phyloP scores from a whole-genome alignment of 2,113 vertebrate genomes.

The Heterochromis multidens region DNA sequence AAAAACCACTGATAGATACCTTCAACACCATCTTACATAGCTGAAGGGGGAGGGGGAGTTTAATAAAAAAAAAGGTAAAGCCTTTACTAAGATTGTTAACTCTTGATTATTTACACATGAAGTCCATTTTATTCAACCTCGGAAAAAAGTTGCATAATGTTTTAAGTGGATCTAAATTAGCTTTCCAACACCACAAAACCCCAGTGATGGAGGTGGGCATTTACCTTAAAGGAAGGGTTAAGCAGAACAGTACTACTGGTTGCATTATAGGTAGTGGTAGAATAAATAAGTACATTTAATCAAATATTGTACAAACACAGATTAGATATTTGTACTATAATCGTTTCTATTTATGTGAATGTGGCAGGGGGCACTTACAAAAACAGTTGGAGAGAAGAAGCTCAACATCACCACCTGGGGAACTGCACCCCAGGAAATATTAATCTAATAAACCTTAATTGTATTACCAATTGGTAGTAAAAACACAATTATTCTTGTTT shows the following conservation, averaged over 20 bases:
- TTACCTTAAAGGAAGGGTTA: not conserved
- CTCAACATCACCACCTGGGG: not conserved
- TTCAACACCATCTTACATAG: not conserved
- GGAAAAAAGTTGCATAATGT: not conserved
- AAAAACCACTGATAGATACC: not conserved
- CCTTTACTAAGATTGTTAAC: not conserved
- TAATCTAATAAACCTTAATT: not conserved
- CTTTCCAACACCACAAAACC: not conserved
- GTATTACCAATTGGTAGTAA: not conserved
- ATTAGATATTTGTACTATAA: not conserved
- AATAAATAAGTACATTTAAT: not conserved
- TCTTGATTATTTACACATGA: not conserved
- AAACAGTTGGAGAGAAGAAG: not conserved
- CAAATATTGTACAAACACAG: not conserved
- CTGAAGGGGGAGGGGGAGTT: not conserved
- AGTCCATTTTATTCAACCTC: not conserved
- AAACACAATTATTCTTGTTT: too few relatives aligned
- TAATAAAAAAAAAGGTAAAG: not conserved
- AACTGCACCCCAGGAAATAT: not conserved
- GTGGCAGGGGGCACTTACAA: not conserved
- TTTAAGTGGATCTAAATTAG: not conserved
- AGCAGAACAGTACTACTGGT: not conserved
- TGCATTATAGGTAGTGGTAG: not conserved
- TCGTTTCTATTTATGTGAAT: not conserved
- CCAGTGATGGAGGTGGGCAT: not conserved